Conservation (phyloP, 2,113 vertebrate species). For the Poeciliopsis turrubarensis region DNA sequence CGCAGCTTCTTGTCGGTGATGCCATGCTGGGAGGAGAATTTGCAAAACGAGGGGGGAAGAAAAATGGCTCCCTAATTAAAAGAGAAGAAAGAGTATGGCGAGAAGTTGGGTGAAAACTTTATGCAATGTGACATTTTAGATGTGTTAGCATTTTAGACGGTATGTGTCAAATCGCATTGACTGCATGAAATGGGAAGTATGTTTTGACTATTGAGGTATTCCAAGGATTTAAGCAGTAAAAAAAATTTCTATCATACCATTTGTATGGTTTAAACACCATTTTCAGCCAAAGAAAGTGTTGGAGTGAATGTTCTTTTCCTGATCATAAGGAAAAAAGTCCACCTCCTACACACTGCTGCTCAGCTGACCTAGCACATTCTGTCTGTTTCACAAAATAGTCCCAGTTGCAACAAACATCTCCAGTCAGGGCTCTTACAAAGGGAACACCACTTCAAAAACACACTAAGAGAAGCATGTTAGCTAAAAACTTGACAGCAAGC, state of each 20-base stretch:
- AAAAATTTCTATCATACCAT: not conserved
- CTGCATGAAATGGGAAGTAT: no score
- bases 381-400: no score
- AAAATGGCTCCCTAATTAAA: constrained; percentile 30
- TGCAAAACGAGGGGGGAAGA: constrained; percentile 34
- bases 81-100: not conserved
- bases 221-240: not conserved
- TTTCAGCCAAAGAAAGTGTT: not conserved
- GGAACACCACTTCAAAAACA: no score
- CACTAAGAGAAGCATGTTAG: not conserved
- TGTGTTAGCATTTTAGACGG: no score
- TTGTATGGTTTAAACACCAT: not conserved
- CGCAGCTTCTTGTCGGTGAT: constrained; percentile 28
- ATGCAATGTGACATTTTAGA: no score
- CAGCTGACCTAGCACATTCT: not conserved
- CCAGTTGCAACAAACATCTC: not conserved
- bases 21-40: constrained; percentile 58
- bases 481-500: not conserved
- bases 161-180: no score
- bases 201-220: not conserved
- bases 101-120: not conserved
- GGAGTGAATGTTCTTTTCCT: not conserved
- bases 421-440: not conserved
- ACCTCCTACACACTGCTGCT: not conserved
- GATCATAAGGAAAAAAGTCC: not conserved